A percentile compares a stretch with the other conserved stretches of the same genome.
phyloP scores from a whole-genome alignment of 2,888 invertebrate species.

The Caenorhabditis becei region DNA sequence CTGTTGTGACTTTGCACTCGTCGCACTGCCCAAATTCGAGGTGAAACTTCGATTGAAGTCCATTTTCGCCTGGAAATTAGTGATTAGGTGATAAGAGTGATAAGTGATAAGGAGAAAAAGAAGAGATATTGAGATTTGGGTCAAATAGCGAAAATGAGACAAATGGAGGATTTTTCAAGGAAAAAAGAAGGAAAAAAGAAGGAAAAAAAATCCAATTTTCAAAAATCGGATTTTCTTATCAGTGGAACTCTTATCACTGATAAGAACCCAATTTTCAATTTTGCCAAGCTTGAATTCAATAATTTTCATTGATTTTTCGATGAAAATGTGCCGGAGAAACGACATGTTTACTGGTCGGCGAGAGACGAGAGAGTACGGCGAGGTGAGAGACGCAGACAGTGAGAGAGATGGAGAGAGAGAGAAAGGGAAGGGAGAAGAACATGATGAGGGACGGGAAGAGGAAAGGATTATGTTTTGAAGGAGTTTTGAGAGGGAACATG shows the following conservation, averaged over 20 bases:
- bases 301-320: neutral
- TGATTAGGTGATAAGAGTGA: neutral
- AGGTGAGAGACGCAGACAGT: slow-evolving; percentile 2
- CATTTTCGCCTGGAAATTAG: slow-evolving; percentile 32
- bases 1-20: slow-evolving; percentile 52
- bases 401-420: neutral
- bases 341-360: neutral
- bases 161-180: too few relatives aligned
- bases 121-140: neutral
- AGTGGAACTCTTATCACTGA: too few relatives aligned
- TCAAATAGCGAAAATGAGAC: too few relatives aligned
- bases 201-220: neutral
- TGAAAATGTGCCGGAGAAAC: neutral
- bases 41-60: slow-evolving; percentile 61
- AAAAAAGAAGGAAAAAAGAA: neutral
- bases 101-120: neutral
- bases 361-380: neutral
- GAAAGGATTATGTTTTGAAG: too few relatives aligned
- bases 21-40: slow-evolving; percentile 50
- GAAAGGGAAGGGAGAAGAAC: too few relatives aligned
- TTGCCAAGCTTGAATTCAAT: neutral
- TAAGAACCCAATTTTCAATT: neutral
- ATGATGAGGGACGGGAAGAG: too few relatives aligned
- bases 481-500: too few relatives aligned
- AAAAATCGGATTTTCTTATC: too few relatives aligned